Evolutionary conservation across 2,113 vertebrate genomes (phyloP).

Genomic region (Cyprinodon variegatus): DNA sequence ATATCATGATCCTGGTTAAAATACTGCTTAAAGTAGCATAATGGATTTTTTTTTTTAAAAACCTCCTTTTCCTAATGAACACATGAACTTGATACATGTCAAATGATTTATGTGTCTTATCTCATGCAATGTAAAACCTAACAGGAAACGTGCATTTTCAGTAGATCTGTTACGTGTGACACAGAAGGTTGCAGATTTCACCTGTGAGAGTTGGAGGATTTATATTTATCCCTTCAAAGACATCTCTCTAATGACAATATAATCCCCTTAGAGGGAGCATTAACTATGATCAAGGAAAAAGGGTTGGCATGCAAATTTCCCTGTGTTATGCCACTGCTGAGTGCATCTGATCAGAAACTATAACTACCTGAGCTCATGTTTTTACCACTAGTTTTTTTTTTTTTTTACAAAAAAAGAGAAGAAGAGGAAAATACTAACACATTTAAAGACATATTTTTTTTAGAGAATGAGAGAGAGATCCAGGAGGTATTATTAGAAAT

Average conservation of each 20-base stretch:
- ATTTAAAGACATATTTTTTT: background rate
- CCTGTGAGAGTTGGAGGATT: conserved; percentile 58
- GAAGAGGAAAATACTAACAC: background rate
- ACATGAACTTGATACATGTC: conserved; percentile 22
- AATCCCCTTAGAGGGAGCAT: conserved; percentile 66
- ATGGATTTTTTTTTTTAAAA: no score
- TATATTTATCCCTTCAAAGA: conserved; percentile 60
- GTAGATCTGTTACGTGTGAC: conserved; percentile 34
- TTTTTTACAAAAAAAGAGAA: no score
- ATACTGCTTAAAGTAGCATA: no score
- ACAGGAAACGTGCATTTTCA: conserved; percentile 42
- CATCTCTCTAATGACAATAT: conserved; percentile 69
- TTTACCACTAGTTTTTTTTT: background rate
- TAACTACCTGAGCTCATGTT: conserved; percentile 23
- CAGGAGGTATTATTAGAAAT: background rate
- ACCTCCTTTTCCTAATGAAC: no score
- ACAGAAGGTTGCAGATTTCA: conserved; percentile 56
- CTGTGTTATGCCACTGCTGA: conserved; percentile 24
- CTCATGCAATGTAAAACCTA: conserved; percentile 32
- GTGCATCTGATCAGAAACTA: conserved; percentile 22
- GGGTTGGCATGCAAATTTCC: conserved; percentile 47
- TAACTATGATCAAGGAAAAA: conserved; percentile 68
- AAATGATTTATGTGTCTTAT: conserved; percentile 13
- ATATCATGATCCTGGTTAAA: no score
- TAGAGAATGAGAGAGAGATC: background rate